Evolutionary conservation across 2,797 vertebrate species (phyloP).

Genomic region (Antrozous pallidus): DNA sequence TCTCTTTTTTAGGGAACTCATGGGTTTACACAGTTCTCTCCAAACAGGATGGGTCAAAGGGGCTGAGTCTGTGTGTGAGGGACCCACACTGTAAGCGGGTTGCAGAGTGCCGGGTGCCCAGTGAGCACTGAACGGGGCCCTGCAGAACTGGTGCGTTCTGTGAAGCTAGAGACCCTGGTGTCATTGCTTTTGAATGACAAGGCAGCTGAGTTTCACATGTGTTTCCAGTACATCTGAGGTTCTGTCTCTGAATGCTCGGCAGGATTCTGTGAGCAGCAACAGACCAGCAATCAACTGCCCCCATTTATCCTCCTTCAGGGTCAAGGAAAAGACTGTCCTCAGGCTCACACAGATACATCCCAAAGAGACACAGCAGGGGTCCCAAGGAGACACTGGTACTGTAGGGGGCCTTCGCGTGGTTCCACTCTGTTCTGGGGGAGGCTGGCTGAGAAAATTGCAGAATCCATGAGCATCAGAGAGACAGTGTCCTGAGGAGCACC

Average conservation of each 20-base stretch:
- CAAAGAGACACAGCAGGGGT: background rate
- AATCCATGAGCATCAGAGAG: background rate
- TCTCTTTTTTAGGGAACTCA: background rate
- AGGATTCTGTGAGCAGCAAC: background rate
- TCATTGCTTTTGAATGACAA: background rate
- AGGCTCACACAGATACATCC: background rate
- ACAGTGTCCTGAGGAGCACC: background rate
- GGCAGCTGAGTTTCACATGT: background rate
- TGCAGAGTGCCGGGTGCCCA: fast-evolving
- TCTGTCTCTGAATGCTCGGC: background rate
- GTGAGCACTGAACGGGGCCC: background rate
- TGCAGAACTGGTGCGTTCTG: background rate
- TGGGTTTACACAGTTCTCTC: too few relatives aligned
- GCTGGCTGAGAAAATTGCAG: background rate
- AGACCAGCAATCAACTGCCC: background rate
- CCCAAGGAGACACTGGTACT: background rate
- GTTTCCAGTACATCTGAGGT: background rate
- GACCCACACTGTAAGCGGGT: background rate
- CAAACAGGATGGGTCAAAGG: background rate
- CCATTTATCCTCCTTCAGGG: background rate
- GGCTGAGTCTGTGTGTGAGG: background rate
- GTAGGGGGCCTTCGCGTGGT: background rate
- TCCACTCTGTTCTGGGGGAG: background rate
- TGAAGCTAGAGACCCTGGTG: background rate
- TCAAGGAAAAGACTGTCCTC: background rate